Base-by-base conservation (phyloP, 2,888 invertebrate species). In the Catocala fraxini region DNA sequence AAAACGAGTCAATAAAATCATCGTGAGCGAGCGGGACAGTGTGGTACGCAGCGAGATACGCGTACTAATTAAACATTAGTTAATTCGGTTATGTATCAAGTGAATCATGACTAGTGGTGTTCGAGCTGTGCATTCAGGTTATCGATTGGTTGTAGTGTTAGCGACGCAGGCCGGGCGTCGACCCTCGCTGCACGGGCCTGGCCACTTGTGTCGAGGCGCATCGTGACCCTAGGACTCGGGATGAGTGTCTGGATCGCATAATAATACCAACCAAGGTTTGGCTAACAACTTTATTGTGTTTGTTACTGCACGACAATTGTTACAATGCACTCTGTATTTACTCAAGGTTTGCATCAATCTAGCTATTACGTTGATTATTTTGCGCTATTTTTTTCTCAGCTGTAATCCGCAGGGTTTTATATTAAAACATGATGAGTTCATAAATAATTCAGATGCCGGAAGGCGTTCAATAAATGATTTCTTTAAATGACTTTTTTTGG, bases 91-190 rank as follows among this genome's bases (percentile, higher is more conserved):
- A 65, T 66, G 56, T 74, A 74, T 77, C 70, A 67, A 70, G 80
- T 89, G 83, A 88, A 85, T 88, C 84, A 87, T 88, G 83, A 85
- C 82, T 84, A 88, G 85, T 87, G 83, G 82, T 84, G 75, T 69
- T 67, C 73, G 62, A 71, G 73, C 84, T 83, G 85, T 90, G 88
- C 89, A 90, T 91, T 90, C 89, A 87, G 90, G 90, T 91, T 93
- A 93, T 92, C 92, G 93, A 93, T 93, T 89, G 81, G 87, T 87
- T 84, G 86, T 80, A 81, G 78, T 67, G 73, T 83, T 80, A 78
- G 80, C 77, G 83, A 82, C 81, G 81, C 81, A 67, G 86, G 85
- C 85, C 88, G 92, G 90, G 75, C 91, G 77, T 88, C 91, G 91
- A 91, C 92, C 92, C 88, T 85, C 71, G 74, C 84, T 76, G 73